A percentile compares a stretch with the other conserved stretches of the same genome.
phyloP scores from a whole-genome alignment of 2,888 invertebrate species.

The Spisula solida region DNA sequence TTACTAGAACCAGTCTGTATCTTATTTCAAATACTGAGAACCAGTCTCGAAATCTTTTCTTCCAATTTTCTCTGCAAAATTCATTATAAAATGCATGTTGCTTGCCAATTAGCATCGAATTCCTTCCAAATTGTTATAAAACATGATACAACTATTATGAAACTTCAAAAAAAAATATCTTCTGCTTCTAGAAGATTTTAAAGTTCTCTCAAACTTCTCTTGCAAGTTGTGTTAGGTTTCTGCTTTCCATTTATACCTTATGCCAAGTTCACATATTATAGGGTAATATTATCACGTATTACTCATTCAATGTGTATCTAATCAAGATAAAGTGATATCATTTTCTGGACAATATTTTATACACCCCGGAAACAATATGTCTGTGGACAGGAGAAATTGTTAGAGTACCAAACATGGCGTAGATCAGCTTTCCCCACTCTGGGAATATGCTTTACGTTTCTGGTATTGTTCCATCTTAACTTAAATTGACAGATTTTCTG shows the following conservation, averaged over 20 bases:
- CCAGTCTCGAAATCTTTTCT: background rate
- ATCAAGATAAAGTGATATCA: background rate
- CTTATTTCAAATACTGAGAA: background rate
- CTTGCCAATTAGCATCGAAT: slow-evolving; percentile 21
- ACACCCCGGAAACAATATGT: background rate
- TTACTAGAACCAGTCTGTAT: slow-evolving; percentile 22
- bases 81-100: slow-evolving; percentile 30
- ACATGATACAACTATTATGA: slow-evolving; percentile 20
- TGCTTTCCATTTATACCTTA: slow-evolving; percentile 12
- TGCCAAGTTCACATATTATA: background rate
- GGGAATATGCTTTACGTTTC: slow-evolving; percentile 5
- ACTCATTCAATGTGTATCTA: slow-evolving; percentile 3
- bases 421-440: slow-evolving; percentile 9
- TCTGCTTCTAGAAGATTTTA: background rate
- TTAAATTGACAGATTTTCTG: slow-evolving; percentile 17
- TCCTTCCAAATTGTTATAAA: slow-evolving; percentile 26
- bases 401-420: background rate
- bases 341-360: background rate
- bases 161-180: background rate
- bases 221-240: slow-evolving; percentile 21
- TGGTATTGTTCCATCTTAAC: slow-evolving; percentile 24
- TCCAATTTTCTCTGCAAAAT: slow-evolving; percentile 23
- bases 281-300: background rate
- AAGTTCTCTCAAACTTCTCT: background rate
- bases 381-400: background rate